Base-by-base conservation (phyloP, 2,888 invertebrate genomes). In the Athalia circularis region DNA sequence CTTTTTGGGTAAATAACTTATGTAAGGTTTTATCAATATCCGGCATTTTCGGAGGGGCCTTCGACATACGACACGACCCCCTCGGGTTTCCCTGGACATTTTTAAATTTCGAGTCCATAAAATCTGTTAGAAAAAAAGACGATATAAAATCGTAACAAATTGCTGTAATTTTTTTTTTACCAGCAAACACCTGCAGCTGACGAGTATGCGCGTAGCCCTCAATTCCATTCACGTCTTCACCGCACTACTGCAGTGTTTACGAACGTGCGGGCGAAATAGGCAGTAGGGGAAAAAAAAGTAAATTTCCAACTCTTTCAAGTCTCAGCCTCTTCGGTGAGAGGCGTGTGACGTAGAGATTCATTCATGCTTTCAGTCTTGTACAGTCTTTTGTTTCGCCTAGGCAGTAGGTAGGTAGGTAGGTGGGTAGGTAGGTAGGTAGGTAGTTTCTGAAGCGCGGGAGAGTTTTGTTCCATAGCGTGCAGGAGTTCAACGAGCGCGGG, bases 1-100 rank as follows among this genome's bases (percentile, higher is more conserved):
- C 54, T 54, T 4, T 15, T 59, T 13, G n/a, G 59, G 72, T 72
- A 72, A 72, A 72, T 72, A 59, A 72, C 72, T 57, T 59, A 72
- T 72, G 43, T 59, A 72, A 72, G 72, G 72, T 59, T 72, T 72
- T 72, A 57, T 72, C 72, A 59, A 72, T 72, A 72, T 72, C 72
- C 72, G 72, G 72, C 57, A 59, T 11, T n/a, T 9, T 11, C 57
- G n/a, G 47, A 15, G 59, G 45, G 45, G 15, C 4, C 62, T 15
- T 11, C 8, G 62, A 13, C 62, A 13, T 29, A 29, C 29, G 29
- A 29, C 29, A 29, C 29, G 29, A 29, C 29, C 29, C 29, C 29
- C 29, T 29, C 29, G 29, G 29, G 29, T 29, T 64, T 64, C 47
- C 64, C 9, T 9, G 6, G 8, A 1, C 29, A 29, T 29, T 29